Percentiles rank a stretch among this genome's conserved stretches.
phyloP scores from a whole-genome alignment of 2,797 vertebrate species.

The Manis javanica region DNA sequence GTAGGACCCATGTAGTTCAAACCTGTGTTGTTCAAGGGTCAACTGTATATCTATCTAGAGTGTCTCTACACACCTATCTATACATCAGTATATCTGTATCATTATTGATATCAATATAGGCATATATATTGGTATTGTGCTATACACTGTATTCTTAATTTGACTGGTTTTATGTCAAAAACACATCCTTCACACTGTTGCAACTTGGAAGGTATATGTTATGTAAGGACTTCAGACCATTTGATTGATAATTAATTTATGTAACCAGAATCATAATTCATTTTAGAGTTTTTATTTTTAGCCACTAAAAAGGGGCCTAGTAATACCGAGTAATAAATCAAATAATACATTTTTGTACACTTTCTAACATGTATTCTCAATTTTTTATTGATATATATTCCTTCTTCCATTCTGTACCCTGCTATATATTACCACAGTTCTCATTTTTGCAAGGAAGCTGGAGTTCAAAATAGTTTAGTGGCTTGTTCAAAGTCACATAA shows the following conservation, averaged over 20 bases:
- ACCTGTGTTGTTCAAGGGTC: too few species aligned
- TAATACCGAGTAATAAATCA: neutral
- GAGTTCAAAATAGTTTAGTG: neutral
- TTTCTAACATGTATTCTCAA: neutral
- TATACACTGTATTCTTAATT: neutral
- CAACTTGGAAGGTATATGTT: neutral
- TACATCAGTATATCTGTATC: neutral
- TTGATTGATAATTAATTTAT: neutral
- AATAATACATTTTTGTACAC: neutral
- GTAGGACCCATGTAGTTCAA: too few species aligned
- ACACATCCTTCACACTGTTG: neutral
- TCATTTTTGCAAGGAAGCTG: neutral
- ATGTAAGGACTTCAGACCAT: neutral
- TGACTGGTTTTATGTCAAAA: neutral
- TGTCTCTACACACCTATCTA: neutral
- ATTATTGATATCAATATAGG: neutral
- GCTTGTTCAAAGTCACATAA: neutral
- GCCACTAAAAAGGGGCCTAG: neutral
- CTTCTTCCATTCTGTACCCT: neutral
- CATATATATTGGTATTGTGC: neutral
- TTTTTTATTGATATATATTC: neutral
- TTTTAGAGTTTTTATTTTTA: neutral
- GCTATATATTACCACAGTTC: neutral
- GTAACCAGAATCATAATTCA: neutral
- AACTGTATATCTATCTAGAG: neutral